Conservation (phyloP, 2,113 vertebrate genomes). For the Apaloderma vittatum region DNA sequence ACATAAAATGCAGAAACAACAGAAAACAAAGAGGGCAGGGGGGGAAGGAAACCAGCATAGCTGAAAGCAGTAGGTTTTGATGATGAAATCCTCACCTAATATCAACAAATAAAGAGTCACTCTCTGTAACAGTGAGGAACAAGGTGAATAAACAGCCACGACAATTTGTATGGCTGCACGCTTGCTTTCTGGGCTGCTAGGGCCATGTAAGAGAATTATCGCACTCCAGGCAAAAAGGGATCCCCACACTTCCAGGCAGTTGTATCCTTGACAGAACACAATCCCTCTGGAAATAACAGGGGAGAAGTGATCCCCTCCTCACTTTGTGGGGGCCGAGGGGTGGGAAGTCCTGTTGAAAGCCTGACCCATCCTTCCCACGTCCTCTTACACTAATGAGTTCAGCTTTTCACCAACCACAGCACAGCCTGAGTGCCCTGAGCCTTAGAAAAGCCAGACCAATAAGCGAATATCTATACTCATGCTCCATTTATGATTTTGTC, state of each 20-base stretch:
- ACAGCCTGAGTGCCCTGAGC: neutral
- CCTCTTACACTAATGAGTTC: rapidly evolving
- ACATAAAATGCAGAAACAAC: neutral
- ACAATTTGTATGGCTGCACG: neutral
- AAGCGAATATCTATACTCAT: neutral
- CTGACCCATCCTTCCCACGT: neutral
- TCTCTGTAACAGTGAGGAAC: neutral
- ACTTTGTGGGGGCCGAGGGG: neutral
- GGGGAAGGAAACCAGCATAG: neutral
- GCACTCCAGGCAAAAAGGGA: neutral
- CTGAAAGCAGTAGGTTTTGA: neutral
- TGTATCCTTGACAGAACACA: neutral
- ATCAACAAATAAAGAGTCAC: neutral
- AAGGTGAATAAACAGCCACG: neutral
- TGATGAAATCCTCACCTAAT: neutral
- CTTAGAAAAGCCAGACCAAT: neutral
- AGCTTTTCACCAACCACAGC: neutral
- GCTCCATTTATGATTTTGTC: neutral
- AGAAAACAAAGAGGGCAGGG: neutral
- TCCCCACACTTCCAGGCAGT: neutral
- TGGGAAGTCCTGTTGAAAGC: neutral
- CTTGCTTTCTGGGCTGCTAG: neutral
- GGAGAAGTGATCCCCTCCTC: neutral
- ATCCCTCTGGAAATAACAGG: neutral
- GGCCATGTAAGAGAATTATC: neutral